Percentiles rank a stretch among this genome's conserved stretches.
phyloP scores from a whole-genome alignment of 2,797 vertebrate species.

The Ammospiza maritima region DNA sequence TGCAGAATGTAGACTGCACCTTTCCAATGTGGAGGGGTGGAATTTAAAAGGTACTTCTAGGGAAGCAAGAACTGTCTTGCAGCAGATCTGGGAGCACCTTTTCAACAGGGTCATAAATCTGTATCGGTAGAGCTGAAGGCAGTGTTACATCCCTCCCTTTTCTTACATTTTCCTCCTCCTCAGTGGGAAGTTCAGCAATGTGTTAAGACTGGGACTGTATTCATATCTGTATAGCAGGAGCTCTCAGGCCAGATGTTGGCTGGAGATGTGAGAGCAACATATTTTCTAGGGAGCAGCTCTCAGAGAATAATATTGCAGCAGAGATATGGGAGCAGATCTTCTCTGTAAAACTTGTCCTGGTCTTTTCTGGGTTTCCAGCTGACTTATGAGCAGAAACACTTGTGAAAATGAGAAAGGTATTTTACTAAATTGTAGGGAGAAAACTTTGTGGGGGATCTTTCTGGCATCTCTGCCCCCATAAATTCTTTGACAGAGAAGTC shows the following conservation, averaged over 20 bases:
- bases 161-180: slow-evolving; percentile 4
- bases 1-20: not conserved
- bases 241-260: slow-evolving; percentile 39
- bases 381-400: slow-evolving; percentile 3
- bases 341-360: not conserved
- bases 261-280: not conserved
- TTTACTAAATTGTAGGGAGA: not conserved
- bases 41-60: not conserved
- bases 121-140: not conserved
- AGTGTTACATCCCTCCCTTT: not conserved
- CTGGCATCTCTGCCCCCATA: not conserved
- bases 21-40: not conserved
- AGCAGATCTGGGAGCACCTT: not conserved
- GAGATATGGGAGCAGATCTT: not conserved
- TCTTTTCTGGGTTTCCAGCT: not conserved
- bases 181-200: not conserved
- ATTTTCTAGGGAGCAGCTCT: slow-evolving; percentile 1
- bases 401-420: not conserved
- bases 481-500: not conserved
- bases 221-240: not conserved
- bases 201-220: not conserved
- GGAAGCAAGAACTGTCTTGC: not conserved
- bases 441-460: not conserved
- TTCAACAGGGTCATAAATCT: not conserved
- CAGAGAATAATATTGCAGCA: not conserved